These are phyloP conservation scores for Myotis daubentonii DNA, from an alignment of 2,797 vertebrate species.

Conservation along the genomic window DNA sequence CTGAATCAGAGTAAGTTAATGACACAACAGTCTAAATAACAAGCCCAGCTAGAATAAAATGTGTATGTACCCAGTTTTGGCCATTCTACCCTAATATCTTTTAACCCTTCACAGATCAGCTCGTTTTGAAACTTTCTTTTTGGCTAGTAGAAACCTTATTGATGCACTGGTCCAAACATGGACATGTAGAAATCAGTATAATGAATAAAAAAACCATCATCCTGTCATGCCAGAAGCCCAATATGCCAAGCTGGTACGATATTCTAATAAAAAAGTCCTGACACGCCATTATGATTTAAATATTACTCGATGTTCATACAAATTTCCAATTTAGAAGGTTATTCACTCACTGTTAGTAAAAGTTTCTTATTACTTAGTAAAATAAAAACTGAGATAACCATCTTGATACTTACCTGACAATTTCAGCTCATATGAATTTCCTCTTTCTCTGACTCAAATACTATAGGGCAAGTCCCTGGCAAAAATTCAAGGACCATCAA, in stretches of 20 bases:
- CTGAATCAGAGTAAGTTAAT: conserved; percentile 4
- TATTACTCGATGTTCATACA: neutral
- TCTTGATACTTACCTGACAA: neutral
- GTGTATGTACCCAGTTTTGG: neutral
- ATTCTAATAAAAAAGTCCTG: neutral
- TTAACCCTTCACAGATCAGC: neutral
- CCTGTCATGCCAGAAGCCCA: neutral
- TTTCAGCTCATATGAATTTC: neutral
- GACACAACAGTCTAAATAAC: conserved; percentile 24
- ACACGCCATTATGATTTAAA: neutral
- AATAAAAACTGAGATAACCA: neutral
- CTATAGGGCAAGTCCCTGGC: neutral
- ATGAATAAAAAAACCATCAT: neutral
- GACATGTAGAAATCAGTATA: neutral
- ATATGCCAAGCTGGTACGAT: neutral
- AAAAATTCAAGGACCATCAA: neutral
- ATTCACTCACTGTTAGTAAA: neutral
- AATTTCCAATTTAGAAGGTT: conserved; percentile 5
- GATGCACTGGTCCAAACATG: neutral
- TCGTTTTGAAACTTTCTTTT: neutral
- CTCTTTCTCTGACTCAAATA: neutral
- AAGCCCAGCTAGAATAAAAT: neutral
- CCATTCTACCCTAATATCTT: neutral
- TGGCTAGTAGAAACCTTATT: neutral
- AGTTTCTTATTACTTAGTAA: neutral